These are phyloP conservation scores for Galeopterus variegatus DNA, from an alignment of 2,113 vertebrate species.

Conservation along the genomic window DNA sequence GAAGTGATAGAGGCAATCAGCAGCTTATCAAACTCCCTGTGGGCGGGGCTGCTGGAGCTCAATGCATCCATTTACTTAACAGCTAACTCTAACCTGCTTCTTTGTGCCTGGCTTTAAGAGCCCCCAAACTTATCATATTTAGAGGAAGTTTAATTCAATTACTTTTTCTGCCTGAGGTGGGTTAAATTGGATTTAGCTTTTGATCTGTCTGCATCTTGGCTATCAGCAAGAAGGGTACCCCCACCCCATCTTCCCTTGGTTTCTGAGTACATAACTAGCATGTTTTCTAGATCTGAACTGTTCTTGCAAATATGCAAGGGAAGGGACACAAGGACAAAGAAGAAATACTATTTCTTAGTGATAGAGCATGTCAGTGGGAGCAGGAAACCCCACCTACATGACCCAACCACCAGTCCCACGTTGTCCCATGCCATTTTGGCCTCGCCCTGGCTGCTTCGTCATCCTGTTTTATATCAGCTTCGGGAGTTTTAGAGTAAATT, in stretches of 20 bases:
- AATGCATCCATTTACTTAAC: slow-evolving; percentile 80
- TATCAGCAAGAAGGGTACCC: slow-evolving; percentile 77
- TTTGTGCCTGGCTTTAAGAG: slow-evolving; percentile 87
- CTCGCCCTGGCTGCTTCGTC: background rate
- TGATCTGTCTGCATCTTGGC: slow-evolving; percentile 83
- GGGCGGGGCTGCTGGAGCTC: slow-evolving; percentile 72
- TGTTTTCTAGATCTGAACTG: slow-evolving; percentile 60
- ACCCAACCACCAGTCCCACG: background rate
- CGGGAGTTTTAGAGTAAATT: background rate
- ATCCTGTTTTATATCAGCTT: background rate
- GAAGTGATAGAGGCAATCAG: slow-evolving; percentile 85
- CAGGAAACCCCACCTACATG: background rate
- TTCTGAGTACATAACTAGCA: slow-evolving; percentile 67
- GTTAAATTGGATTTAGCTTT: slow-evolving; percentile 89
- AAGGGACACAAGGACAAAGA: background rate
- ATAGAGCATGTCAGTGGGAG: background rate
- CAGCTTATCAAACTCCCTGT: slow-evolving; percentile 83
- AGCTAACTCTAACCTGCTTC: slow-evolving; percentile 79
- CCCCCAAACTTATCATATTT: slow-evolving; percentile 87
- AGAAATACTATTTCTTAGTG: background rate
- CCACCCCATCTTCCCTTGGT: slow-evolving; percentile 66
- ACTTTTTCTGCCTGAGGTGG: slow-evolving; percentile 83
- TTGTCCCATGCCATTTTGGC: background rate
- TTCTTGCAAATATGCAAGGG: slow-evolving; percentile 64
- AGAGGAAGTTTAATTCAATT: slow-evolving; percentile 88